phyloP scores from a whole-genome alignment of 2,888 invertebrate species.

The Marasmarcha lunaedactyla region DNA sequence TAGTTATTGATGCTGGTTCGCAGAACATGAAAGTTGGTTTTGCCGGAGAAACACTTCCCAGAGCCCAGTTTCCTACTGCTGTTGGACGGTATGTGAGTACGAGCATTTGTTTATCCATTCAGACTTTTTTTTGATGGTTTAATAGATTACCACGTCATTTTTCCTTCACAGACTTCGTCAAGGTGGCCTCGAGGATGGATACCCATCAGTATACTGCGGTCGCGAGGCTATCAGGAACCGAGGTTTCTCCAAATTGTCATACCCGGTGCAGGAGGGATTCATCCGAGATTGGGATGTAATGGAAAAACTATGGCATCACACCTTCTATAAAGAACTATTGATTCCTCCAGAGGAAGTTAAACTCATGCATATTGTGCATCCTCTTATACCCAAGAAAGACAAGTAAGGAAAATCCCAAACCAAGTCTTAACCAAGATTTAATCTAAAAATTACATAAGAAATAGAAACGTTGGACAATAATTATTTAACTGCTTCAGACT shows the following conservation, averaged over 20 bases:
- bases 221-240: conserved; percentile 69
- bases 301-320: conserved; percentile 91
- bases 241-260: conserved; percentile 68
- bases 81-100: conserved; percentile 87
- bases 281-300: conserved; percentile 89
- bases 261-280: conserved; percentile 83
- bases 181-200: conserved; percentile 28
- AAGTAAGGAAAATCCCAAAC: too few relatives aligned
- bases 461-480: too few relatives aligned
- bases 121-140: not conserved
- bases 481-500: too few relatives aligned
- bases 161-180: conserved; percentile 30
- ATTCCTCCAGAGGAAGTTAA: conserved; percentile 86
- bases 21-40: conserved; percentile 93
- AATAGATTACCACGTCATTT: not conserved
- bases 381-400: conserved; percentile 83
- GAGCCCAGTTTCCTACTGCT: conserved; percentile 90
- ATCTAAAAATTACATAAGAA: too few relatives aligned
- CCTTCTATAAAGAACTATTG: conserved; percentile 84
- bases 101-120: too few relatives aligned
- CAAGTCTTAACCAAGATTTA: too few relatives aligned
- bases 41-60: conserved; percentile 90
- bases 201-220: conserved; percentile 65
- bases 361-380: conserved; percentile 83
- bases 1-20: conserved; percentile 91